A percentile compares a stretch with the other conserved stretches of the same genome.
These are phyloP conservation scores for Drosophila fulvimacula DNA, from an alignment of 2,888 invertebrate genomes.

Conservation along the genomic window DNA sequence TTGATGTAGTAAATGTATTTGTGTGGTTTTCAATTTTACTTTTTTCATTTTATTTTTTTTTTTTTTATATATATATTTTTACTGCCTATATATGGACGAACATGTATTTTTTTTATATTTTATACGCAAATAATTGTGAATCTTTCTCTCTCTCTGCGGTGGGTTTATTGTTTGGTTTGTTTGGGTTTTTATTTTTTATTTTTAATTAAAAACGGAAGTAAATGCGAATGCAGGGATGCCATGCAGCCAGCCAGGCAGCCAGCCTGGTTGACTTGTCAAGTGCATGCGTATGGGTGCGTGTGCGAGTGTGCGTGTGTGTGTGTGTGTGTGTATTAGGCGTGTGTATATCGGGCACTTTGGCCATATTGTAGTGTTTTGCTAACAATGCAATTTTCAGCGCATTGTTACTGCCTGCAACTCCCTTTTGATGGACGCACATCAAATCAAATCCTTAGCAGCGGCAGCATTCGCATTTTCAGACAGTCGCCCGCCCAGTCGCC, in stretches of 20 bases:
- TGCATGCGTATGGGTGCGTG: constrained; percentile 43
- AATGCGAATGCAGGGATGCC: constrained; percentile 54
- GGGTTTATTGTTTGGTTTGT: constrained; percentile 77
- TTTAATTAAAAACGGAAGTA: constrained; percentile 81
- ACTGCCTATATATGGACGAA: constrained; percentile 1
- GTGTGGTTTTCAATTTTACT: constrained; percentile 72
- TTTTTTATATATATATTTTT: constrained; percentile 13
- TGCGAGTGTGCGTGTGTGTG: constrained; percentile 9
- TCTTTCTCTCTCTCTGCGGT: constrained; percentile 54
- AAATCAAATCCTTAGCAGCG: constrained; percentile 60
- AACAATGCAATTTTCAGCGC: constrained; percentile 80
- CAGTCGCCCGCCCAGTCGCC: constrained; percentile 45
- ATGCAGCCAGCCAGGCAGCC: constrained; percentile 31
- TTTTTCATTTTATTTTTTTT: constrained; percentile 14
- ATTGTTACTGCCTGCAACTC: constrained; percentile 64
- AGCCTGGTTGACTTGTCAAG: constrained; percentile 59
- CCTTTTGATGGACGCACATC: constrained; percentile 75
- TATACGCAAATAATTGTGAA: constrained; percentile 79
- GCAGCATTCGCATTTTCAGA: constrained; percentile 63
- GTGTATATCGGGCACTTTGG: constrained; percentile 68
- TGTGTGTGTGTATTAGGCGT: constrained; percentile 34
- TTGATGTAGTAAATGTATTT: constrained; percentile 62
- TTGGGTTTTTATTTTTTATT: constrained; percentile 73
- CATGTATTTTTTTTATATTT: constrained; percentile 51
- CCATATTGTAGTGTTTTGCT: constrained; percentile 82